Conservation (phyloP, 2,113 vertebrate genomes). For the Cairina moschata region DNA sequence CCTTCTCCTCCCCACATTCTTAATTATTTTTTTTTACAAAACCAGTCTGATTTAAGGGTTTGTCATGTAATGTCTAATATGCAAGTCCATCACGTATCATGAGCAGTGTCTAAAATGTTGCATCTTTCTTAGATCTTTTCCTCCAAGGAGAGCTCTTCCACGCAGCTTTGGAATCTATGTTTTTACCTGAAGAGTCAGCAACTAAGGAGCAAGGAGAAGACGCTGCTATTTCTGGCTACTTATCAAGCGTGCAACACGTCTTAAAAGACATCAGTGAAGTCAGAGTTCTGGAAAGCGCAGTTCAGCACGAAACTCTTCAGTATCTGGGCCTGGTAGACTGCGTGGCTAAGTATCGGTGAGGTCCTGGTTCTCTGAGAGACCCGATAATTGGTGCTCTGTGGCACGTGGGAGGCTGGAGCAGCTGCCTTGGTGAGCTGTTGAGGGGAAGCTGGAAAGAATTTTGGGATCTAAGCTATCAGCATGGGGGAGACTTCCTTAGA, state of each 20-base stretch:
- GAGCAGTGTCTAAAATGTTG: not conserved
- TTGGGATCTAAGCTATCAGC: not conserved
- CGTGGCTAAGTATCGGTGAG: constrained; percentile 91
- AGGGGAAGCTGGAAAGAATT: not conserved
- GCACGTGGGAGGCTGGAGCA: rapidly evolving
- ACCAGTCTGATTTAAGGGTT: not conserved
- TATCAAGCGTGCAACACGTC: constrained; percentile 85
- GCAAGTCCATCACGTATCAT: not conserved
- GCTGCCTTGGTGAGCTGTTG: not conserved
- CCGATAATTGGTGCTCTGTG: not conserved
- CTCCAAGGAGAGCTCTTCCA: constrained; percentile 90
- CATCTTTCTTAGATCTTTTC: constrained; percentile 83
- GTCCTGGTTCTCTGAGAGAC: not conserved
- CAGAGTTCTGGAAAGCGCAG: constrained; percentile 89
- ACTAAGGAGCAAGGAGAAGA: constrained; percentile 29
- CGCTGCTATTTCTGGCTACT: constrained; percentile 75
- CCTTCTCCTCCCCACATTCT: not conserved
- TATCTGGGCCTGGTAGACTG: constrained; percentile 93
- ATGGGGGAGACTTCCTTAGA: not conserved
- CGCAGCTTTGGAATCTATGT: constrained; percentile 81
- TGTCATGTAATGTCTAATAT: not conserved
- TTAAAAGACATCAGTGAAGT: constrained; percentile 83
- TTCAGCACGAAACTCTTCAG: constrained; percentile 83
- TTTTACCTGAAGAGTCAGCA: constrained; percentile 58
- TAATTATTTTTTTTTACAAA: not conserved